Base-by-base conservation (phyloP, 1,140 invertebrate genomes). In the Olivierus martensii region DNA sequence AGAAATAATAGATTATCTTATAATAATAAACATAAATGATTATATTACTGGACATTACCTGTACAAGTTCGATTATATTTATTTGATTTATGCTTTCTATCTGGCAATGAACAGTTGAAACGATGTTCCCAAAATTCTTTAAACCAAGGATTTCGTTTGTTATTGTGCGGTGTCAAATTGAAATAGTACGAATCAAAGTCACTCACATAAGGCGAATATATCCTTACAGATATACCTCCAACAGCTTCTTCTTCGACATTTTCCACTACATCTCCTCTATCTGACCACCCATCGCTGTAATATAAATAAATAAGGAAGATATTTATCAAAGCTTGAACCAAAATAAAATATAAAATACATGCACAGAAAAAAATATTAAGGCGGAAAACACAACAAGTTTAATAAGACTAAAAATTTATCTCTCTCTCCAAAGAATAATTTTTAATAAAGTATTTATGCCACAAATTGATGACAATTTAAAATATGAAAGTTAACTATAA, bases 61-160 rank as follows among this genome's bases (percentile, higher is more conserved):
- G 53, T 54, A 46, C 59, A 61, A 15, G 45, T 61, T 37, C 55
- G 51, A 43, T 57, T 57, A 46, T 60, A 61, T 34, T 52, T 53
- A n/a, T n/a, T n/a, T n/a, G 15, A 12, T 15, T 42, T 22, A 2
- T 51, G 18, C 9, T 38, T 38, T 15, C 50, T 56, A 7, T 34
- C 36, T 37, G 22, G 17, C 35, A 83, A 62, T 12, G 66, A 65
- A 62, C 82, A 86, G 51, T 76, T 72, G 67, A 84, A 84, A 57
- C 75, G 76, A 38, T 74, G 65, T 65, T 84, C 77, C 82, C 82
- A 84, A 66, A 82, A 82, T 63, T 84, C 81, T 22, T 70, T 67
- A 65, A 85, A 84, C 83, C 83, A 86, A 3, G 82, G 81, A 69
- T 85, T 84, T 21, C 79, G 66, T 1, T 65, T 65, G 65, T 83